Evolutionary conservation across 2,888 invertebrate species (phyloP).

Genomic region (Trichopoda pennipes): DNA sequence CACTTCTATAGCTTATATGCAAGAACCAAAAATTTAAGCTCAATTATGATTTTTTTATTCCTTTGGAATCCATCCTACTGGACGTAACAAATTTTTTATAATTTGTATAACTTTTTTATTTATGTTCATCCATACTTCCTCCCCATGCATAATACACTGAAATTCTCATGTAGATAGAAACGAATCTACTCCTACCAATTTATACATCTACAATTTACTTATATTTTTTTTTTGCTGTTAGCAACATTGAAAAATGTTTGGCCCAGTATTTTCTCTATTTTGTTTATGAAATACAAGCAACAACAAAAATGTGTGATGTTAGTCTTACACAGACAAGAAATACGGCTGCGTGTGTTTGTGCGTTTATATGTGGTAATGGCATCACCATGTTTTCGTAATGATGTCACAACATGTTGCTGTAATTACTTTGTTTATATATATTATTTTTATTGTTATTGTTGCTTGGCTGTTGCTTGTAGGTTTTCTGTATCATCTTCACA

Average conservation of each 20-base stretch:
- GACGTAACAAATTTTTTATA: conserved; percentile 17
- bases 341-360: conserved; percentile 11
- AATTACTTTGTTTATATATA: conserved; percentile 63
- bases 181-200: not conserved
- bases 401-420: conserved; percentile 69
- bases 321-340: not conserved
- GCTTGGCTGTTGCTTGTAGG: conserved; percentile 39
- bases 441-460: conserved; percentile 47
- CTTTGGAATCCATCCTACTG: not conserved
- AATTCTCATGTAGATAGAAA: too few species aligned
- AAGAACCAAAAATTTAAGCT: too few species aligned
- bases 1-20: too few species aligned
- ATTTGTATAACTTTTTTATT: conserved; percentile 16
- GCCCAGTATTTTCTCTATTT: conserved; percentile 2
- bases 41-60: too few species aligned
- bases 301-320: not conserved
- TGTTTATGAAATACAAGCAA: conserved; percentile 7
- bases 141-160: too few species aligned
- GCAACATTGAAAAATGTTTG: conserved; percentile 46
- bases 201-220: conserved; percentile 6
- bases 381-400: conserved; percentile 67
- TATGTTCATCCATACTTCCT: too few species aligned
- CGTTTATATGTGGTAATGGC: conserved; percentile 58
- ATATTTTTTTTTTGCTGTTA: conserved; percentile 20
- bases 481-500: not conserved